A percentile compares a stretch with the other conserved stretches of the same genome.
phyloP scores from a whole-genome alignment of 2,797 vertebrate species.

The Vipera latastei region DNA sequence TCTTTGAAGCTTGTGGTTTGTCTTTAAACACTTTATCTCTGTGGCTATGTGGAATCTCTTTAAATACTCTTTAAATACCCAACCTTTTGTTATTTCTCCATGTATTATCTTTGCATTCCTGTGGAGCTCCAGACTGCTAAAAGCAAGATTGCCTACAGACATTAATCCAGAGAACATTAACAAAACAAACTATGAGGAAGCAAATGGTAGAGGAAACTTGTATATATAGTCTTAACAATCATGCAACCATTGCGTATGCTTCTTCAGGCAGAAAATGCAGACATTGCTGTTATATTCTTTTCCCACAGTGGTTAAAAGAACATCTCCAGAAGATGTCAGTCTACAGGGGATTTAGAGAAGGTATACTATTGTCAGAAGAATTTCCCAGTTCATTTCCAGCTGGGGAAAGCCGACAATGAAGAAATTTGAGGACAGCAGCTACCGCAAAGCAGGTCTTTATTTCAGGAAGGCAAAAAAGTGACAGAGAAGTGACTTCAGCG shows the following conservation, averaged over 20 bases:
- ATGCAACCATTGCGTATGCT: background rate
- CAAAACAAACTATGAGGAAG: background rate
- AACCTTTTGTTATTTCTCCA: background rate
- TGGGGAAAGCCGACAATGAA: no score
- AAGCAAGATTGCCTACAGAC: background rate
- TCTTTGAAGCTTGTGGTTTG: background rate
- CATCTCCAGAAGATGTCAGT: background rate
- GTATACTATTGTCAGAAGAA: no score
- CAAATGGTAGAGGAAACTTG: background rate
- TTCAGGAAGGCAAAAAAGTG: no score
- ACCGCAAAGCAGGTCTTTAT: no score
- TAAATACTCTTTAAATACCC: background rate
- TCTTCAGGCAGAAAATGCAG: background rate
- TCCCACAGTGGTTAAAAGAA: background rate
- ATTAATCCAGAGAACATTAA: background rate
- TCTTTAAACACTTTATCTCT: background rate
- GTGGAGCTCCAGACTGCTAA: background rate
- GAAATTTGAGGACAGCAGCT: no score
- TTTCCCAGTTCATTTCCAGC: no score
- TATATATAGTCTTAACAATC: background rate
- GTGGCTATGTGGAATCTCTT: background rate
- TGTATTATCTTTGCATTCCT: background rate
- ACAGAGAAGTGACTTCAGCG: no score
- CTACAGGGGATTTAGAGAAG: background rate
- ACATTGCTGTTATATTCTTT: background rate